Base-by-base conservation (phyloP, 2,113 vertebrate genomes). In the Myrmecophaga tridactyla region DNA sequence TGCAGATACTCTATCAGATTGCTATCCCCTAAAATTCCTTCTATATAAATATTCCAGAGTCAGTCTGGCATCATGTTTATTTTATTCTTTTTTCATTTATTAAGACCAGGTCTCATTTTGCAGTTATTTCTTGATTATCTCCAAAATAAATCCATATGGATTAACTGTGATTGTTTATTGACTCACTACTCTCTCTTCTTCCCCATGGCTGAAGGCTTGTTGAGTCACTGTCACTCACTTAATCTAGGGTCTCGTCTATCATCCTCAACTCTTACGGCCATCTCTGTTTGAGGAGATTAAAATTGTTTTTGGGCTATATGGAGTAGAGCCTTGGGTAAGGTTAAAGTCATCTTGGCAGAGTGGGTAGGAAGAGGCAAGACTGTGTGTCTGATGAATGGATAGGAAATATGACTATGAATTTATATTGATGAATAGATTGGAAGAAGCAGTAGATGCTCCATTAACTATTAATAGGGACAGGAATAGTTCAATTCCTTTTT, bases 121-220 rank as follows among this genome's bases (percentile, higher is more conserved):
- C 17, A 60, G 3, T 82, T 89, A 60, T 92, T 60, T 92, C 34
- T 92, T 73, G 31, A 85, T 84, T 96, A 75, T 85, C 76, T 91
- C 78, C 51, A 85, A 53, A 15, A 39, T 92, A 96, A 94, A 87
- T 53, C n/a, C 21, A 17, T 62, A 34, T 72, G 41, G 21, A 76
- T 94, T 96, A 92, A 93, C 13, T 41, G 36, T 93, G 85, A 85
- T 90, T 94, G 23, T 80, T 93, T 78, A 86, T 82, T 92, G 78
- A 95, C 53, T 90, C 77, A 56, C 27, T 62, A 14, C n/a, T 67
- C 11, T 67, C 11, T 85, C 86, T 15, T 11, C 46, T 10, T 86
- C 67, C 76, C 12, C 12, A 20, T 78, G 67, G 56, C 73, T 82
- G 36, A 90, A 41, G 70, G 39, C 51, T 92, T 62, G 93, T 86